Evolutionary conservation across 1,140 invertebrate species (phyloP).

Genomic region (Parapsyche elsis): DNA sequence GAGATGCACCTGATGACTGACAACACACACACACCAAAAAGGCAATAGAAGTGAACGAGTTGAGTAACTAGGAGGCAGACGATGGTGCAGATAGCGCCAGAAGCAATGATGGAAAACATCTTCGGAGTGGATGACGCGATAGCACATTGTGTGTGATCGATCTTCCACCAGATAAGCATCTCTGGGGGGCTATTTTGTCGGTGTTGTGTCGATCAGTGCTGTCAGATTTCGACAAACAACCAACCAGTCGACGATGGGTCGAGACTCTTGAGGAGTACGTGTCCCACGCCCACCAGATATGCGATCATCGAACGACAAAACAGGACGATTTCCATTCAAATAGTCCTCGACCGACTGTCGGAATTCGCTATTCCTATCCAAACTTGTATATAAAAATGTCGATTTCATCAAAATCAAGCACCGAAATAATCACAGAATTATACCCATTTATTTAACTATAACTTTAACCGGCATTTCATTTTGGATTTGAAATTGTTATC

Average conservation of each 20-base stretch:
- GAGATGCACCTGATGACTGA: background rate
- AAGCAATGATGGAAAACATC: constrained; percentile 36
- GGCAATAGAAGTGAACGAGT: background rate
- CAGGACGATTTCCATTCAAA: background rate
- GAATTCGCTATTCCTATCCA: background rate
- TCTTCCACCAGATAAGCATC: background rate
- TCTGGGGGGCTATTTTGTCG: background rate
- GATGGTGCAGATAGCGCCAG: constrained; percentile 17
- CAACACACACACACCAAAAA: background rate
- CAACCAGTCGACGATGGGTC: background rate
- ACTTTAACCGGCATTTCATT: no score
- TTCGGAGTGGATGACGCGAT: background rate
- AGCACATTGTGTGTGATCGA: background rate
- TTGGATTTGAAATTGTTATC: no score
- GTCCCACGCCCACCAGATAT: background rate
- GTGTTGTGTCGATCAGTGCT: background rate
- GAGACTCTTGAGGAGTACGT: background rate
- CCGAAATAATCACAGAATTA: no score
- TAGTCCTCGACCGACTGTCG: background rate
- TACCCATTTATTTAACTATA: no score
- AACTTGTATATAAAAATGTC: no score
- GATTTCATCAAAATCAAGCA: background rate
- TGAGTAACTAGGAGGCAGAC: background rate
- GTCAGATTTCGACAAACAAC: no score
- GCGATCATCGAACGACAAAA: background rate